Percentiles rank a stretch among this genome's conserved stretches.
phyloP scores from a whole-genome alignment of 1,140 invertebrate species.

The Leptonema lineaticorne region DNA sequence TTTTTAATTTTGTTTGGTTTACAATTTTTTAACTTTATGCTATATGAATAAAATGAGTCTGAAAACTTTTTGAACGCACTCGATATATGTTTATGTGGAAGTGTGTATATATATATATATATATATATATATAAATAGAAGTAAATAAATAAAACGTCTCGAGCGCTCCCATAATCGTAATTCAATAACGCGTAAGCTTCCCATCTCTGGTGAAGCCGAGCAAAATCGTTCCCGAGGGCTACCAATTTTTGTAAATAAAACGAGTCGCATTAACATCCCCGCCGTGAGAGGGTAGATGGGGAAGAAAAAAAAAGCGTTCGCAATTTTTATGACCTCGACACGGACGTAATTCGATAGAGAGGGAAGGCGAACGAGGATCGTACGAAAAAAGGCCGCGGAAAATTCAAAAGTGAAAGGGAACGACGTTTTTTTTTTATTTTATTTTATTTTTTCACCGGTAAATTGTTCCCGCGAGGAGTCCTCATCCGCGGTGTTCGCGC shows the following conservation, averaged over 20 bases:
- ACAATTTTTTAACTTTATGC: no score
- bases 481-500: background rate
- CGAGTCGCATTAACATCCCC: background rate
- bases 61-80: no score
- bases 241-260: constrained; percentile 9
- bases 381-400: no score
- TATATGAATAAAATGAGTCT: no score
- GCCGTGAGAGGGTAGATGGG: background rate
- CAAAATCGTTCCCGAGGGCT: background rate
- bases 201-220: background rate
- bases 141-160: background rate
- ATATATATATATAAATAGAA: background rate
- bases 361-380: background rate
- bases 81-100: no score
- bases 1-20: no score
- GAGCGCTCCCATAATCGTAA: background rate
- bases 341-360: background rate
- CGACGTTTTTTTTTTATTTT: no score
- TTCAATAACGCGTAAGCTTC: constrained; percentile 3
- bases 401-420: no score
- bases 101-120: background rate
- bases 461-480: background rate
- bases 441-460: no score
- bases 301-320: background rate
- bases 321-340: background rate